phyloP scores from a whole-genome alignment of 2,797 vertebrate species.

The Naso thynnoides region DNA sequence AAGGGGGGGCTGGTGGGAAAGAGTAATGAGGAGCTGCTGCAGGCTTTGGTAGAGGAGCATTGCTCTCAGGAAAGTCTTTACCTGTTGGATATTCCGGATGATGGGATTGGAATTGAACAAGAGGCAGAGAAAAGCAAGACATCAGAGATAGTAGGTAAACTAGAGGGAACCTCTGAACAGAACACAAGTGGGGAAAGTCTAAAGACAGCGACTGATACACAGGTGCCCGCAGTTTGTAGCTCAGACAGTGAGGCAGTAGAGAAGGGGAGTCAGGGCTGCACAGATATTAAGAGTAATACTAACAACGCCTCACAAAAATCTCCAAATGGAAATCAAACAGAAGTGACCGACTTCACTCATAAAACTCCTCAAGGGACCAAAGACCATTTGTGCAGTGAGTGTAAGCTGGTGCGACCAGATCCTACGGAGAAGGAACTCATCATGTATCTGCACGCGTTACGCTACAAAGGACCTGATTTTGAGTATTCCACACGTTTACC shows the following conservation, averaged over 20 bases:
- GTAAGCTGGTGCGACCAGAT: slow-evolving; percentile 87
- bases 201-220: slow-evolving; percentile 15
- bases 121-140: slow-evolving; percentile 25
- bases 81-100: slow-evolving; percentile 84
- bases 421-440: slow-evolving; percentile 92
- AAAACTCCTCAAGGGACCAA: slow-evolving; percentile 29
- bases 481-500: slow-evolving; percentile 92
- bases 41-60: slow-evolving; percentile 91
- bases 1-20: slow-evolving; percentile 88
- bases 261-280: slow-evolving; percentile 10
- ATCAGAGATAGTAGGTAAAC: not conserved
- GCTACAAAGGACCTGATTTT: slow-evolving; percentile 95
- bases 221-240: not conserved
- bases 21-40: slow-evolving; percentile 90
- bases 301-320: not conserved
- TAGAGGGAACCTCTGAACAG: not conserved
- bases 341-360: not conserved
- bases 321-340: slow-evolving; percentile 34
- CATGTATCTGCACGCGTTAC: slow-evolving; percentile 96
- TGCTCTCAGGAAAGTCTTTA: slow-evolving; percentile 88
- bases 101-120: slow-evolving; percentile 26
- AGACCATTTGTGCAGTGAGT: slow-evolving; percentile 93
- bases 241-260: not conserved
- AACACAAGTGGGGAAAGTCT: slow-evolving; percentile 7
- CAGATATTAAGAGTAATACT: slow-evolving; percentile 1